Evolutionary conservation across 2,797 vertebrate species (phyloP), one percentile per base, ranked within the genome.

Genomic region (Rhadinocentrus ornatus): DNA sequence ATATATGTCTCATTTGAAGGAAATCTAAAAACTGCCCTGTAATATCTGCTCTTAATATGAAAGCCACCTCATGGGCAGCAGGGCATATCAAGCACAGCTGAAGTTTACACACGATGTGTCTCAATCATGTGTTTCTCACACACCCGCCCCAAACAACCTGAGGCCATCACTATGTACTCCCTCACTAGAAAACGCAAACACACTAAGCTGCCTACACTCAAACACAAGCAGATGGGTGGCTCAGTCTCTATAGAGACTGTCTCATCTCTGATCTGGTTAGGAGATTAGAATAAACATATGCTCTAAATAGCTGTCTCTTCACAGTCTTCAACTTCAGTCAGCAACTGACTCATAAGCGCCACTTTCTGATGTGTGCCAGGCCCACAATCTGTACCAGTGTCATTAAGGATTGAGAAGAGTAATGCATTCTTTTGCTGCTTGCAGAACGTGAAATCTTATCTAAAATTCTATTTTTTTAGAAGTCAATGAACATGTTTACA

Each of bases 81-180:
- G 62, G 48, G 55, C 64, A 85, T 75, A 87, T 87, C 67, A 66
- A 72, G 55, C 37, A 62, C 70, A 68, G 57, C 53, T 64, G 63
- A 75, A 75, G 80, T 89, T 89, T 86, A 80, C 79, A 77, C 22
- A n/a, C 75, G 75, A 87, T 77, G 73, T 77, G 71, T 84, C 75
- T 84, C 82, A 61, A 66, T 55, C 63, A 78, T 69, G 74, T 66
- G 71, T 83, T 80, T 85, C 75, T n/a, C 78, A 67, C 66, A 75
- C 71, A 81, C 64, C 73, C 83, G 62, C 65, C 60, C 46, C 76
- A 89, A 89, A 92, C 83, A 90, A 78, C 87, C 86, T 55, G 37
- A 81, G 86, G 86, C 89, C 24, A 77, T 85, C 78, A 78, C 67
- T 69, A 73, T 74, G 73, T 65, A 57, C 77, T 77, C 71, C 71